These are phyloP conservation scores for Pyrgilauda ruficollis DNA, from an alignment of 2,113 vertebrate species.

Conservation along the genomic window DNA sequence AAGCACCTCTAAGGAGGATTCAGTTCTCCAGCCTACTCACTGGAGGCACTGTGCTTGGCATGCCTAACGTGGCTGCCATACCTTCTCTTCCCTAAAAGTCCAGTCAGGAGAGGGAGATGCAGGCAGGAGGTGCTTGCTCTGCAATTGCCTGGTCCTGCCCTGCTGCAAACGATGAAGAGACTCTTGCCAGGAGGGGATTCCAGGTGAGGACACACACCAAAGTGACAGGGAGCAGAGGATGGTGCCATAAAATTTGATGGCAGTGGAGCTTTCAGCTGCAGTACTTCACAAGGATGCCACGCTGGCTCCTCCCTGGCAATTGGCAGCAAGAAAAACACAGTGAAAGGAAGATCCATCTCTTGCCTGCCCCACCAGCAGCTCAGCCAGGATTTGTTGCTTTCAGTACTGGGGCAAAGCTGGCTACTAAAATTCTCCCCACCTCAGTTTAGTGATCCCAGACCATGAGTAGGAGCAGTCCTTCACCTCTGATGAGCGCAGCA, in stretches of 20 bases:
- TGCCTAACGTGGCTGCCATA: not conserved
- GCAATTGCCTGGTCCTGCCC: not conserved
- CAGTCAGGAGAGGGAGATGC: not conserved
- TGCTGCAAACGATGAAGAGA: not conserved
- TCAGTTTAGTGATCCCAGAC: not conserved
- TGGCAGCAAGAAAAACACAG: not conserved
- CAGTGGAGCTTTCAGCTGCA: not conserved
- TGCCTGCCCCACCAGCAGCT: not conserved
- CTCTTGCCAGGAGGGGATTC: not conserved
- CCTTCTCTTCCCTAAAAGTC: not conserved
- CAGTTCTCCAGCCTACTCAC: not conserved
- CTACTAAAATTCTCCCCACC: not conserved
- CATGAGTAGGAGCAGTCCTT: slow-evolving; percentile 19
- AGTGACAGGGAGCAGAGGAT: not conserved
- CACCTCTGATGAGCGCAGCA: not conserved
- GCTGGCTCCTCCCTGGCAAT: not conserved
- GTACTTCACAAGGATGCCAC: not conserved
- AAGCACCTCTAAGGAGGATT: not conserved
- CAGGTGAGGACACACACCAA: not conserved
- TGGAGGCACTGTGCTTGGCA: not conserved
- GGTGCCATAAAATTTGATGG: not conserved
- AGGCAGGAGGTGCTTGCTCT: not conserved
- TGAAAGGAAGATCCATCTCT: not conserved
- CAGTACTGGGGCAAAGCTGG: not conserved
- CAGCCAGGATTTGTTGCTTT: not conserved